Percentiles rank a stretch among this genome's conserved stretches.
phyloP scores from a whole-genome alignment of 2,888 invertebrate genomes.

The Lepidonotus clava region DNA sequence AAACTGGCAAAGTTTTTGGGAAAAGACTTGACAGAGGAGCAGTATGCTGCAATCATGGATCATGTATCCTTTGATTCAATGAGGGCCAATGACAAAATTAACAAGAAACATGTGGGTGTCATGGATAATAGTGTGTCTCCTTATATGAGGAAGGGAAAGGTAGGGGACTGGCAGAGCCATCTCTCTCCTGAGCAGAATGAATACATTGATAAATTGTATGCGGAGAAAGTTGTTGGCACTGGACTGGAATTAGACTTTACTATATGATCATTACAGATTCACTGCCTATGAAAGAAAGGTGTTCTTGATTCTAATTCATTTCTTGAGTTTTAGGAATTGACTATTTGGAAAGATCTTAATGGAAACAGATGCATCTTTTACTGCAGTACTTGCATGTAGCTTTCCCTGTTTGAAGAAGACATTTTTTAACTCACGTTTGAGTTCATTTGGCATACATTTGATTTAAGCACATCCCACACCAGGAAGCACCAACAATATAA shows the following conservation, averaged over 20 bases:
- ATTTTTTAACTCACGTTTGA: too few species aligned
- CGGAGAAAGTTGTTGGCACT: background rate
- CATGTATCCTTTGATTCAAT: slow-evolving; percentile 10
- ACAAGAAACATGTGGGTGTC: background rate
- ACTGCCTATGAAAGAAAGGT: too few species aligned
- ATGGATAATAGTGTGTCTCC: background rate
- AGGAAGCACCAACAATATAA: too few species aligned
- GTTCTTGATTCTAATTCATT: too few species aligned
- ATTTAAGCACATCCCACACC: too few species aligned
- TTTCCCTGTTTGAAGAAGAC: too few species aligned
- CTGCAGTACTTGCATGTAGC: too few species aligned
- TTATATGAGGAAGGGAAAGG: slow-evolving; percentile 42
- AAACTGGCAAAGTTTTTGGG: background rate
- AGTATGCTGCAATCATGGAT: background rate
- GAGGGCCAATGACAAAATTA: background rate
- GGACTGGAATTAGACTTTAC: slow-evolving; percentile 6
- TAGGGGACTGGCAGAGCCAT: slow-evolving; percentile 41
- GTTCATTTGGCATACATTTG: too few species aligned
- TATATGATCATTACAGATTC: too few species aligned
- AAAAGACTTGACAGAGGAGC: slow-evolving; percentile 4
- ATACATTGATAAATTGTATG: background rate
- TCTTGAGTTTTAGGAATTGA: too few species aligned
- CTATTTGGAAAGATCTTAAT: too few species aligned
- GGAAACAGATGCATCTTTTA: too few species aligned
- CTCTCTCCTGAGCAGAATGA: slow-evolving; percentile 20